phyloP scores from a whole-genome alignment of 2,888 invertebrate species.

The Tiliacea aurago region DNA sequence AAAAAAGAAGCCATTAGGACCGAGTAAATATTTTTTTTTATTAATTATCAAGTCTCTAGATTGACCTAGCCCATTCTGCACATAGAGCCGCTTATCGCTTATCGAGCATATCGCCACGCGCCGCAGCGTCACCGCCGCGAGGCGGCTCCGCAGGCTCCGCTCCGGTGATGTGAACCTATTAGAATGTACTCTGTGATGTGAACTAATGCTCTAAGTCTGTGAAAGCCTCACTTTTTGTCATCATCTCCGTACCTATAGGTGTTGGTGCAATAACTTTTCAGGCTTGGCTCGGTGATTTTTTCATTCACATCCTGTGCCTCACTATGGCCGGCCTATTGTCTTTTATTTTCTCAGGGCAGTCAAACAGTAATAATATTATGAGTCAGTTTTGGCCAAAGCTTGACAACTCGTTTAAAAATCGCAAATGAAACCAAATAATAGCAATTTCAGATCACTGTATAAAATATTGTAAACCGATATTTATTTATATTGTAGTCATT shows the following conservation, averaged over 20 bases:
- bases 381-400: neutral
- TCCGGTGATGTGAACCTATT: too few species aligned
- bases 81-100: too few species aligned
- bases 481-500: neutral
- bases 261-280: neutral
- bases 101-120: neutral
- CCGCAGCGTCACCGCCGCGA: too few species aligned
- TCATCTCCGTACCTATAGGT: neutral
- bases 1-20: neutral
- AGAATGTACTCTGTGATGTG: too few species aligned
- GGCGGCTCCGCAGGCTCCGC: too few species aligned
- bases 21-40: neutral
- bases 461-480: neutral
- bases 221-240: neutral
- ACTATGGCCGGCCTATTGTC: neutral
- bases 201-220: too few species aligned
- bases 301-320: neutral
- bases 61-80: neutral
- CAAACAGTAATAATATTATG: neutral
- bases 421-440: neutral
- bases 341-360: neutral
- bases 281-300: neutral
- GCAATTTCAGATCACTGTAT: neutral
- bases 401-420: neutral
- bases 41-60: too few species aligned